Percentiles rank a stretch among this genome's conserved stretches.
Evolutionary conservation across 1,140 invertebrate genomes (phyloP).

Genomic region (Solenopsis invicta): DNA sequence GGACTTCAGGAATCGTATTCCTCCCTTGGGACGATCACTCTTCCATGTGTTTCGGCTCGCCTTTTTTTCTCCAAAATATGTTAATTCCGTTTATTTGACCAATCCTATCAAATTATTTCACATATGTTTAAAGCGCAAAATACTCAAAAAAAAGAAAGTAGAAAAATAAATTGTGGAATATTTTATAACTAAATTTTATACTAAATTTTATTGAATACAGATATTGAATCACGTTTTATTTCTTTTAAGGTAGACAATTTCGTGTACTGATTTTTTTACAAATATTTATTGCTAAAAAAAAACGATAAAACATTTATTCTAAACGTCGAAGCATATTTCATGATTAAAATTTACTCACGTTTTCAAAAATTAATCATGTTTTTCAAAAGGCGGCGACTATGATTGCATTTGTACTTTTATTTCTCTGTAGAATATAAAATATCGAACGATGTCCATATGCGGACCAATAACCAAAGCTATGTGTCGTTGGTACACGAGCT

Average conservation of each 20-base stretch:
- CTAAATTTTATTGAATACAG: background rate
- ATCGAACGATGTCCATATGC: conserved; percentile 76
- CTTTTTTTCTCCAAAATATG: conserved; percentile 75
- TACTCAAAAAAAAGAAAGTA: background rate
- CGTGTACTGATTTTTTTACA: background rate
- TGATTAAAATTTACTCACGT: conserved; percentile 1
- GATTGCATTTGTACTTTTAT: conserved; percentile 67
- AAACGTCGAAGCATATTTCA: background rate
- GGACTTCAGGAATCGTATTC: conserved; percentile 70
- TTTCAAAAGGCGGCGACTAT: background rate
- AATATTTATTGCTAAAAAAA: background rate
- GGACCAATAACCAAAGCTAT: conserved; percentile 72
- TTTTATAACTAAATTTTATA: background rate
- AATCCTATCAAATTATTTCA: conserved; percentile 63
- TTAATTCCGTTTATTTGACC: conserved; percentile 80
- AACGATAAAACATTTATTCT: background rate
- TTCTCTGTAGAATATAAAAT: conserved; percentile 78
- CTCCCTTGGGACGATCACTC: conserved; percentile 79
- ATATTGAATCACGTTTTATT: background rate
- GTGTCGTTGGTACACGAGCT: conserved; percentile 61
- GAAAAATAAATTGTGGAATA: background rate
- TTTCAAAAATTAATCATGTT: background rate
- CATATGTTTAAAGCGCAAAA: background rate
- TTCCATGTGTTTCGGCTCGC: conserved; percentile 62
- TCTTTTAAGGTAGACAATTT: background rate